Evolutionary conservation across 1,140 invertebrate species (phyloP), one percentile per base, ranked within the genome.

Genomic region (Drosophila pruinosa): DNA sequence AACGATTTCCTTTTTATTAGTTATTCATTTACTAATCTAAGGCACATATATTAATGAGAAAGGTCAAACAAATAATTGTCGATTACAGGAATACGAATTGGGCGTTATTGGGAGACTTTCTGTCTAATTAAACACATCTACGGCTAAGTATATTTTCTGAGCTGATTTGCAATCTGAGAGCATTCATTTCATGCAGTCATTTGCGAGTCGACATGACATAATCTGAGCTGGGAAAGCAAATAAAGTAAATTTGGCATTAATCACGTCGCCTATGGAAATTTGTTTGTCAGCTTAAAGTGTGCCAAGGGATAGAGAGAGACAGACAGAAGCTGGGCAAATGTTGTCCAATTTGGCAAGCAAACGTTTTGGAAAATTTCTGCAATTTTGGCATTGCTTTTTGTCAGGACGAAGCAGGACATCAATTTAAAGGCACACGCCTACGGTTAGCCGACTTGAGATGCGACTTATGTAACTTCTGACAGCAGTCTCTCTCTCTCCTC

Each of bases 161-260:
- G n/a, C n/a, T n/a, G n/a, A n/a, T n/a, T 14, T 38, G 12, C 3
- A 5, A 15, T 6, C n/a, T 14, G 3, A 14, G 0, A 21, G n/a
- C 26, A 31, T n/a, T n/a, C 4, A 43, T 21, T 19, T 43, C 17
- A 22, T 26, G 3, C 19, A 47, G 5, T 45, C 24, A 48, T 47
- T 24, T 15, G 6, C 4, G 15, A n/a, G 22, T 1, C 19, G 41
- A 36, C 19, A 12, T 62, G 34, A 52, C 34, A 45, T 38, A 45
- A 62, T 54, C 65, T 45, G 10, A 39, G 24, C 5, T 14, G 5
- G 4, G 34, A 12, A 36, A 48, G 21, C 50, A 70, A 64, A 64
- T 56, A 48, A 48, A 63, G 41, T 64, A 48, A 50, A 64, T 64
- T 64, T 70, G 41, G 19, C 50, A 63, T 70, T 64, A 64, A 70